A percentile compares a stretch with the other conserved stretches of the same genome.
These are phyloP conservation scores for Remorina albescens DNA, from an alignment of 2,797 vertebrate genomes.

Conservation along the genomic window DNA sequence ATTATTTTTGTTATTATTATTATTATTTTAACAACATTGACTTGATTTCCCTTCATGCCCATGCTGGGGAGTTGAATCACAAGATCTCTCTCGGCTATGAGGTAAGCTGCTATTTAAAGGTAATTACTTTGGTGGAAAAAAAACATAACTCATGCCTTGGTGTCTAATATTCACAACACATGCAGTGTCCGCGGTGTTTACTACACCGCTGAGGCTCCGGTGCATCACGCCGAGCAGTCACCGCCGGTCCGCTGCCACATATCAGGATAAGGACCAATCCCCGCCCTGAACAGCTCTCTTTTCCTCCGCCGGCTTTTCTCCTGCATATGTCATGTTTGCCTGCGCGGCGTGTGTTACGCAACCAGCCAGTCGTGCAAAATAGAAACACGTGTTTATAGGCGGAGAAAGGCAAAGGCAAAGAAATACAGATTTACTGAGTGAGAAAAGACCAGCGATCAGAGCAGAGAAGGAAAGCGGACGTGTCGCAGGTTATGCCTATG, in stretches of 20 bases:
- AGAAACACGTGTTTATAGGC: constrained; percentile 76
- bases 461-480: neutral
- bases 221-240: constrained; percentile 48
- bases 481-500: neutral
- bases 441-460: constrained; percentile 14
- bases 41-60: constrained; percentile 4
- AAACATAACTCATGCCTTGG: neutral
- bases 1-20: too few species aligned
- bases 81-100: constrained; percentile 4
- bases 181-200: constrained; percentile 34
- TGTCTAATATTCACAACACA: neutral
- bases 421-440: constrained; percentile 15
- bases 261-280: neutral
- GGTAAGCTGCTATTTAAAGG: constrained; percentile 63
- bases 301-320: constrained; percentile 10
- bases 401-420: too few species aligned
- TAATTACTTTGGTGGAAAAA: neutral
- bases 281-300: constrained; percentile 15
- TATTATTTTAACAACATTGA: too few species aligned
- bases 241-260: constrained; percentile 9
- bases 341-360: constrained; percentile 64
- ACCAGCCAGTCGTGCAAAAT: constrained; percentile 63
- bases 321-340: constrained; percentile 38
- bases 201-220: constrained; percentile 29
- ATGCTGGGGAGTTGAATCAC: constrained; percentile 12